Evolutionary conservation across 2,113 vertebrate genomes (phyloP), one percentile per base, ranked within the genome.

Genomic region (Syrrhaptes paradoxus): DNA sequence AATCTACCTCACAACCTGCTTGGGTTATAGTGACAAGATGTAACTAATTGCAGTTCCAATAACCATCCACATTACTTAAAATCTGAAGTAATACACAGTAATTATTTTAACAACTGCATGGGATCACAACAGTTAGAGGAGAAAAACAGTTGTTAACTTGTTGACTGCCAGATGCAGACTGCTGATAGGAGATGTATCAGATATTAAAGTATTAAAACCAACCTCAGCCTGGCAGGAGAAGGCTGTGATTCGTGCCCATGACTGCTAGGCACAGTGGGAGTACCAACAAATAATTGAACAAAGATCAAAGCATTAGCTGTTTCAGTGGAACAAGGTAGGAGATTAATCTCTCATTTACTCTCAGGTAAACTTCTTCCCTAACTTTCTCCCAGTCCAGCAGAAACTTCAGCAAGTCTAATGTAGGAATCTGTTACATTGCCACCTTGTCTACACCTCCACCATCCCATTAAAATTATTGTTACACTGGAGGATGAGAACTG

Each of bases 61-160:
- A 94, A 89, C 41, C 45, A 68, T 85, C 68, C 77, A 46, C 0
- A 0, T 85, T 92, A 78, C 71, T 74, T 76, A 87, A 89, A 95
- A 91, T 87, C 78, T 91, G 58, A 89, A 95, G 48, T 82, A 85
- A 93, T 89, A 34, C 75, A 73, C 71, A 6, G 76, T 95, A 96
- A 95, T 96, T 91, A 85, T 66, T 54, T 85, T 76, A 72, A 85
- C 21, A 93, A 82, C 46, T 76, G 54, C 81, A 92, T 41, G 31
- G 80, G 68, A 89, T 86, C 59, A 19, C 46, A 87, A 87, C 58
- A 93, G 72, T 63, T 72, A 81, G 58, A 91, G 89, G 71, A 93
- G 95, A 93, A 96, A 87, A 96, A 70, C 13, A 76, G 74, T 65
- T 73, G 89, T 95, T 94, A 95, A 85, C 71, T 91, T 96, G 78